These are phyloP conservation scores for Microctonus brassicae DNA, from an alignment of 2,888 invertebrate species.

Conservation along the genomic window DNA sequence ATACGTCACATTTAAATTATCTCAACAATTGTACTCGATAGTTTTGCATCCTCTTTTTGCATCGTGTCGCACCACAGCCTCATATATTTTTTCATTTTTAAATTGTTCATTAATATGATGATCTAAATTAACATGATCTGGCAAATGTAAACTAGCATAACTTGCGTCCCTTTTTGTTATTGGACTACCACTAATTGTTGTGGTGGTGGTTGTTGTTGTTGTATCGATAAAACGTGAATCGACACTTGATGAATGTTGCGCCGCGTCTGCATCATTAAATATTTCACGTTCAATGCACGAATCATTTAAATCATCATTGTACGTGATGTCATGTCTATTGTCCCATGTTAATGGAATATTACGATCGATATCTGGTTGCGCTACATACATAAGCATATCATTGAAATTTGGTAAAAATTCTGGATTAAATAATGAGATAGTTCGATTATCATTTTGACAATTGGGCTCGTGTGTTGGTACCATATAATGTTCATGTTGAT, in stretches of 20 bases:
- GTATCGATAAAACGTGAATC: slow-evolving; percentile 27
- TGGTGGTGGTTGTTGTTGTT: slow-evolving; percentile 10
- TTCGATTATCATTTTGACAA: slow-evolving; percentile 48
- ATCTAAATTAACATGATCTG: slow-evolving; percentile 5
- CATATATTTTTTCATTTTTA: slow-evolving; percentile 43
- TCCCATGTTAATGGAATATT: slow-evolving; percentile 47
- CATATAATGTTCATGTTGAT: slow-evolving; percentile 50
- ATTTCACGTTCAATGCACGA: slow-evolving; percentile 46
- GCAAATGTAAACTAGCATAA: slow-evolving; percentile 41
- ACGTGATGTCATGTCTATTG: slow-evolving; percentile 41
- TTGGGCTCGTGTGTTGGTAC: slow-evolving; percentile 47
- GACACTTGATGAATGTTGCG: slow-evolving; percentile 13
- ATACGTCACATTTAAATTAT: slow-evolving; percentile 5
- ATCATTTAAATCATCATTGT: slow-evolving; percentile 46
- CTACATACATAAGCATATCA: slow-evolving; percentile 62
- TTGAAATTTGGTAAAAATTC: slow-evolving; percentile 66
- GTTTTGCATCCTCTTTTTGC: slow-evolving; percentile 34
- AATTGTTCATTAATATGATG: slow-evolving; percentile 20
- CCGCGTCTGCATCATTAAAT: slow-evolving; percentile 20
- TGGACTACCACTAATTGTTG: background rate
- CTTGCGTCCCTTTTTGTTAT: slow-evolving; percentile 35
- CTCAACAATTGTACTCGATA: slow-evolving; percentile 47
- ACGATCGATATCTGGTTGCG: slow-evolving; percentile 47
- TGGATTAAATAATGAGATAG: slow-evolving; percentile 63
- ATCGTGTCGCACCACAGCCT: slow-evolving; percentile 40